These are phyloP conservation scores for Coelopa pilipes DNA, from an alignment of 2,888 invertebrate genomes.

Conservation along the genomic window DNA sequence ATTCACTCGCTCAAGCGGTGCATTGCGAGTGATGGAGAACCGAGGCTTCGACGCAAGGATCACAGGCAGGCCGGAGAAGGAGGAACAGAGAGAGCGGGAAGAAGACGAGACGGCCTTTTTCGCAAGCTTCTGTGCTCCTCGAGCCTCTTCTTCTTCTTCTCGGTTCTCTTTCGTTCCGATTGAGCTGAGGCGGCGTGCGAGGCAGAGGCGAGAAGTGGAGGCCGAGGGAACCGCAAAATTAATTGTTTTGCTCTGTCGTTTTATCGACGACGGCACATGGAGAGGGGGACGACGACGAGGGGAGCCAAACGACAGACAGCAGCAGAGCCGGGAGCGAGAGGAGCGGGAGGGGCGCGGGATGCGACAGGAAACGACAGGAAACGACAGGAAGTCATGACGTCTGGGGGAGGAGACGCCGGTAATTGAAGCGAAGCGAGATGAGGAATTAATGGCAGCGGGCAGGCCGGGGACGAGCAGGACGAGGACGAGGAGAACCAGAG, in stretches of 20 bases:
- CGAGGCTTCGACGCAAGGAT: not conserved
- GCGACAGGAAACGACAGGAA: not conserved
- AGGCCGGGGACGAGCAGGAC: not conserved
- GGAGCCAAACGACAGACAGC: too few relatives aligned
- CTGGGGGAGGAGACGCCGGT: not conserved
- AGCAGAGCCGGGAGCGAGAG: too few relatives aligned
- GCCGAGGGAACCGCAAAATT: conserved; percentile 22
- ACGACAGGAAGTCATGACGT: not conserved
- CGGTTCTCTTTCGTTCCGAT: not conserved
- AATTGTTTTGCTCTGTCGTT: conserved; percentile 29
- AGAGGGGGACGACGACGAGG: not conserved
- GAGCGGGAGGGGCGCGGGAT: not conserved
- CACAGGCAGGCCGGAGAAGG: not conserved
- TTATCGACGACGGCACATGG: not conserved
- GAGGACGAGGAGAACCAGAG: too few relatives aligned
- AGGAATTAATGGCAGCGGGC: conserved; percentile 11
- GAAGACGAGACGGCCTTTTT: not conserved
- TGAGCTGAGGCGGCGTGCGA: not conserved
- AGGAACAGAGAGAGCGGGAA: not conserved
- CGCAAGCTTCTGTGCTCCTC: not conserved
- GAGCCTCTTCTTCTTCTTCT: not conserved
- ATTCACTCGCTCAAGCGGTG: conserved; percentile 1
- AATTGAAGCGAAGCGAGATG: conserved; percentile 28
- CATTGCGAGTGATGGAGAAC: not conserved
- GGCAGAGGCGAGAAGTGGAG: not conserved